Conservation (phyloP, 2,113 vertebrate species). For the Caretta caretta region DNA sequence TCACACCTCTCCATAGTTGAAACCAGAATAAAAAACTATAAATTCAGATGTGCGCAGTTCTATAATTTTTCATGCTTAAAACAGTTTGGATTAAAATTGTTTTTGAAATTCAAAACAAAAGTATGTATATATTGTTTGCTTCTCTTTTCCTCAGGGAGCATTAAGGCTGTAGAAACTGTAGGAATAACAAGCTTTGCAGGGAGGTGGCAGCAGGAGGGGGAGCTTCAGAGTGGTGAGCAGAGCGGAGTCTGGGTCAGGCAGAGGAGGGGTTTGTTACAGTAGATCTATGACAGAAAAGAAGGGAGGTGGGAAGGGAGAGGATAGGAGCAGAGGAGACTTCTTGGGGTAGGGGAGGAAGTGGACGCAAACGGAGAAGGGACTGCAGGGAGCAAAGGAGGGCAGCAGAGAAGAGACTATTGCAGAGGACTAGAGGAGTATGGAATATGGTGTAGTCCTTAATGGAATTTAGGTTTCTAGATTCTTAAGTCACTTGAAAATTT, state of each 20-base stretch:
- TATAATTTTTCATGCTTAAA: neutral
- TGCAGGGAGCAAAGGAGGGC: neutral
- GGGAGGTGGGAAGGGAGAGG: neutral
- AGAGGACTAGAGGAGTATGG: neutral
- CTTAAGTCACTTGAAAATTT: neutral
- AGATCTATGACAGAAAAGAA: neutral
- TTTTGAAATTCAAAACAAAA: neutral
- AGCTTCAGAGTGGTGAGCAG: neutral
- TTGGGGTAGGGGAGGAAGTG: neutral
- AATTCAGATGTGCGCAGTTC: fast-evolving
- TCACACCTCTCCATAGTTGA: neutral
- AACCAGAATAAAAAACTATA: neutral
- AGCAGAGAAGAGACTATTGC: neutral
- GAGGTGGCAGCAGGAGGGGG: neutral
- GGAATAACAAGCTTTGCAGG: neutral
- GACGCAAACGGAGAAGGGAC: neutral
- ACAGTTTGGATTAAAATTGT: neutral
- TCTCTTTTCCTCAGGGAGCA: neutral
- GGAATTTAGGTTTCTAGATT: neutral
- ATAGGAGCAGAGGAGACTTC: neutral
- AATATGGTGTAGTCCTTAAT: neutral
- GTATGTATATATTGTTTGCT: neutral
- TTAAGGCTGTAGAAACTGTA: neutral
- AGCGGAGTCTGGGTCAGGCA: neutral
- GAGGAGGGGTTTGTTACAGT: neutral